A percentile compares a stretch with the other conserved stretches of the same genome.
phyloP scores from a whole-genome alignment of 1,140 invertebrate species.

The Bombus superbus region DNA sequence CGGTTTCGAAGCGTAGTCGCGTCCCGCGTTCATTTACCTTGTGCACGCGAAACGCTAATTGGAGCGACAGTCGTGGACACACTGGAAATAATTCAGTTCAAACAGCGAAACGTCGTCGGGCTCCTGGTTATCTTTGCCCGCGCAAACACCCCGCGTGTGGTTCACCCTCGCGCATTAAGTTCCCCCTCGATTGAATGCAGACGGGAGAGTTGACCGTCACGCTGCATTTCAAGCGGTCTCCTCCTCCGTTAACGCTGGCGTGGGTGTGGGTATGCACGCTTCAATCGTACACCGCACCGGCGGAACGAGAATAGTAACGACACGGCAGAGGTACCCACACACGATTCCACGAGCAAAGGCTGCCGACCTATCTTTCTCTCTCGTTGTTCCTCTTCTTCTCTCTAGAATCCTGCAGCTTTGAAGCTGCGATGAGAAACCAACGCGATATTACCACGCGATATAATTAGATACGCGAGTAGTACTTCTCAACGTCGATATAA shows the following conservation, averaged over 20 bases:
- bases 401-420: conserved; percentile 6
- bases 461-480: conserved; percentile 20
- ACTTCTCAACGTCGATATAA: not conserved
- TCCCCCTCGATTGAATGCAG: conserved; percentile 42
- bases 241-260: not conserved
- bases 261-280: conserved; percentile 34
- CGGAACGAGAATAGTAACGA: conserved; percentile 40
- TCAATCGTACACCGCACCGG: conserved; percentile 31
- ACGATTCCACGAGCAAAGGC: conserved; percentile 20
- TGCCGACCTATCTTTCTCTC: conserved; percentile 41
- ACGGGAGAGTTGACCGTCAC: conserved; percentile 45
- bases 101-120: conserved; percentile 4
- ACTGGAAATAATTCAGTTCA: conserved; percentile 27
- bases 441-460: conserved; percentile 19
- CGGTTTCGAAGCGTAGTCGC: too few species aligned
- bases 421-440: not conserved
- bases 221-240: conserved; percentile 46
- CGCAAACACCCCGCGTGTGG: conserved; percentile 21
- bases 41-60: conserved; percentile 14
- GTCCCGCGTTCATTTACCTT: conserved; percentile 2
- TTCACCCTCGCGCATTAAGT: conserved; percentile 33
- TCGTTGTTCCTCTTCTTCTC: not conserved
- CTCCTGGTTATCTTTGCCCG: conserved; percentile 22
- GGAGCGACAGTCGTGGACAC: not conserved
- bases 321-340: conserved; percentile 36